These are phyloP conservation scores for Meganola albula DNA, from an alignment of 2,888 invertebrate species.

Conservation along the genomic window DNA sequence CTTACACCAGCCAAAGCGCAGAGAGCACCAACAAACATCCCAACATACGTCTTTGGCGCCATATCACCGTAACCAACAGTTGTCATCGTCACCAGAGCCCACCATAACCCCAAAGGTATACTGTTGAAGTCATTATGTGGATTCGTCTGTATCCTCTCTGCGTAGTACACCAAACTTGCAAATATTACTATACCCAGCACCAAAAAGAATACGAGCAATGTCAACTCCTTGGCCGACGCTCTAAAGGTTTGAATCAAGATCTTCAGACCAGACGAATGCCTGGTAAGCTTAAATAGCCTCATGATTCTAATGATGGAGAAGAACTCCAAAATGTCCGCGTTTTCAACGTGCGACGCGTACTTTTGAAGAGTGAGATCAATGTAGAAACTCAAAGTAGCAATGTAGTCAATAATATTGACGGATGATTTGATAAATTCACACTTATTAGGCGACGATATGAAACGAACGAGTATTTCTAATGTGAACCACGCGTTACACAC, in stretches of 20 bases:
- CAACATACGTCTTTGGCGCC: conserved; percentile 98
- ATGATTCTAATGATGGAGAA: conserved; percentile 98
- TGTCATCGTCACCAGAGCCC: conserved; percentile 99
- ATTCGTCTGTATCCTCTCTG: conserved; percentile 96
- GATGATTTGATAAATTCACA: conserved; percentile 96
- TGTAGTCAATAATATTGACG: conserved; percentile 99
- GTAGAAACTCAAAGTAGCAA: conserved; percentile 99
- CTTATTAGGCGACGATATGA: conserved; percentile 95
- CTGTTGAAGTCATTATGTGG: conserved; percentile 98
- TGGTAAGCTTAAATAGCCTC: conserved; percentile 97
- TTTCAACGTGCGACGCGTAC: conserved; percentile 93
- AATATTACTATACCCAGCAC: conserved; percentile 98
- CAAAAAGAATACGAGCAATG: conserved; percentile 97
- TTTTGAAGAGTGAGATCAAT: conserved; percentile 93
- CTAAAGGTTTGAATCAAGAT: conserved; percentile 98
- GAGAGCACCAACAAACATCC: conserved; percentile 98
- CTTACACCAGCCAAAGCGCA: conserved; percentile 98
- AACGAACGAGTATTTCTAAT: conserved; percentile 94
- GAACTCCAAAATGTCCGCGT: conserved; percentile 97
- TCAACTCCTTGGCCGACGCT: conserved; percentile 97
- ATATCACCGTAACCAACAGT: conserved; percentile 99
- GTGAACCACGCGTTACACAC: conserved; percentile 99
- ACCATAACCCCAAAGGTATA: conserved; percentile 98
- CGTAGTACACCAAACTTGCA: conserved; percentile 98
- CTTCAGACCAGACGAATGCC: conserved; percentile 98